Evolutionary conservation across 2,888 invertebrate genomes (phyloP).

Genomic region (Epsilonema sp.): DNA sequence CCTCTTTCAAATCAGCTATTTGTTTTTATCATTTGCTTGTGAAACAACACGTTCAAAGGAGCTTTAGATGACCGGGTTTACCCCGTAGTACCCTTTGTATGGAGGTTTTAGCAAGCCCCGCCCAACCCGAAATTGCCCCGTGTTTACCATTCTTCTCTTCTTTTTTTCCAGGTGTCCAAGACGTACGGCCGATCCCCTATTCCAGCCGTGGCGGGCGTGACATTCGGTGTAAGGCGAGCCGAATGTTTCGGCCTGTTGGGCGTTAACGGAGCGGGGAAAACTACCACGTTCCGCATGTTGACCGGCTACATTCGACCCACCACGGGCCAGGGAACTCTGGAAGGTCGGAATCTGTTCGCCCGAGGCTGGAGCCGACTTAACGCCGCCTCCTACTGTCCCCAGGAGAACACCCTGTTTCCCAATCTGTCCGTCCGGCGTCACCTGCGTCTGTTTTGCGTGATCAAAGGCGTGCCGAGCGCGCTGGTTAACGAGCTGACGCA

Average conservation of each 20-base stretch:
- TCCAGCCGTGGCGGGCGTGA: slow-evolving; percentile 37
- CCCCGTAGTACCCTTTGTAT: too few relatives aligned
- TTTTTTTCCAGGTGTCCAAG: too few relatives aligned
- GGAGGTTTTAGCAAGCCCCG: too few relatives aligned
- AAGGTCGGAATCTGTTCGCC: neutral
- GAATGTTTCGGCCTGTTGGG: slow-evolving; percentile 63
- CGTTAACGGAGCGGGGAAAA: slow-evolving; percentile 49
- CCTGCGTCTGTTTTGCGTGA: neutral
- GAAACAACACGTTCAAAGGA: too few relatives aligned
- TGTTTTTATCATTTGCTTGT: too few relatives aligned
- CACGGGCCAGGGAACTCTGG: neutral
- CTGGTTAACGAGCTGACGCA: too few relatives aligned
- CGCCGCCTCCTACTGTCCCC: slow-evolving; percentile 1
- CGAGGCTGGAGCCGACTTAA: too few relatives aligned
- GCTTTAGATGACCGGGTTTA: too few relatives aligned
- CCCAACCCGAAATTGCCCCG: too few relatives aligned
- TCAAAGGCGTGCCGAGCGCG: neutral
- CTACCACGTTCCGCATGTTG: slow-evolving; percentile 1
- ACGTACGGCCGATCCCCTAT: slow-evolving; percentile 10
- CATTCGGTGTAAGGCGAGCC: slow-evolving; percentile 37
- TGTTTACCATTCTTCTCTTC: too few relatives aligned
- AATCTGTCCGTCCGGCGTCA: neutral
- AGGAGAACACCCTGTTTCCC: neutral
- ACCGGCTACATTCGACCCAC: neutral
- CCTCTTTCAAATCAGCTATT: too few relatives aligned